Conservation (phyloP, 53 echinoderm and acorn worm genomes). For the Apostichopus leukothele region DNA sequence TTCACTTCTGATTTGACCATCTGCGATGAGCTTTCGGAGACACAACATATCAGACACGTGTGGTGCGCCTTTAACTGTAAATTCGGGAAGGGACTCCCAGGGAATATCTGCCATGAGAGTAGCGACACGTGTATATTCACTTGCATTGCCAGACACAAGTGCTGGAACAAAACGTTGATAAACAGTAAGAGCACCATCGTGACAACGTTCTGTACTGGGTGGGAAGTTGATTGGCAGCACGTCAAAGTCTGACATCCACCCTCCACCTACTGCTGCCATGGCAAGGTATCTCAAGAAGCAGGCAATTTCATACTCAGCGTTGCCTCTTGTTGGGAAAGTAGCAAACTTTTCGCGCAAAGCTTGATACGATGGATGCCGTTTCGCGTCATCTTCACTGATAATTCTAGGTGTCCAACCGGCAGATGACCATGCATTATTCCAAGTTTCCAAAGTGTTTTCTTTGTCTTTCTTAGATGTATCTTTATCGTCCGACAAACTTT, state of each 20-base stretch:
- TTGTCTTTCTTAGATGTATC: background rate
- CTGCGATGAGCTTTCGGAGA: background rate
- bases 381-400: background rate
- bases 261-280: slow-evolving; percentile 19
- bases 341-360: background rate
- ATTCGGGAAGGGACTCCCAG: background rate
- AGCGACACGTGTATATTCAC: slow-evolving; percentile 16
- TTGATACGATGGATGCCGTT: background rate
- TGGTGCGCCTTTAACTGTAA: background rate
- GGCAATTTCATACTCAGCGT: background rate
- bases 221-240: background rate
- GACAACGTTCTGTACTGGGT: background rate
- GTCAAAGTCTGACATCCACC: slow-evolving; percentile 24
- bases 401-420: background rate
- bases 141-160: slow-evolving; percentile 9
- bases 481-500: too few relatives aligned
- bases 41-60: slow-evolving; percentile 33
- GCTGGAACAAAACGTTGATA: background rate
- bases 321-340: background rate
- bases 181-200: background rate
- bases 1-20: background rate
- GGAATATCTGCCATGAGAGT: slow-evolving; percentile 6
- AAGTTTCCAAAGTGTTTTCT: background rate
- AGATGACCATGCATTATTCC: background rate
- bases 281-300: slow-evolving; percentile 12